A percentile compares a stretch with the other conserved stretches of the same genome.
phyloP scores from a whole-genome alignment of 2,797 vertebrate genomes.

The Hippocampus kuda region DNA sequence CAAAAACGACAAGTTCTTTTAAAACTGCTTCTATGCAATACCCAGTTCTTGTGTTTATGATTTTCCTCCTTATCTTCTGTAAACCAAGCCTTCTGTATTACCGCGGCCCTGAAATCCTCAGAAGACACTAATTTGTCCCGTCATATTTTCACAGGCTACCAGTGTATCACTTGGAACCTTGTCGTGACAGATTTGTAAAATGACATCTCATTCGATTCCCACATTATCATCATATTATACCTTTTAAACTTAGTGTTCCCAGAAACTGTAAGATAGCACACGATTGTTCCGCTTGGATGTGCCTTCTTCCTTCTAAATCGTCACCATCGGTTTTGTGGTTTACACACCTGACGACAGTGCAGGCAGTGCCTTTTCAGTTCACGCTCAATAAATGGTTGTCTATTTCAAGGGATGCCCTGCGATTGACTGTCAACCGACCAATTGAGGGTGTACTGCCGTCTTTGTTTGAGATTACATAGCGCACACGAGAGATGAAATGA shows the following conservation, averaged over 20 bases:
- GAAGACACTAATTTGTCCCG: background rate
- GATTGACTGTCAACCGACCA: background rate
- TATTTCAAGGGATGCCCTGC: background rate
- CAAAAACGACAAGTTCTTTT: background rate
- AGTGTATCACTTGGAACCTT: background rate
- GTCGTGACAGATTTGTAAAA: background rate
- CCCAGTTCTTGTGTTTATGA: background rate
- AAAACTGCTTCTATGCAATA: background rate
- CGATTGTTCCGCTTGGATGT: too few species aligned
- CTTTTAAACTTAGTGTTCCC: background rate
- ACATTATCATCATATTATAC: background rate
- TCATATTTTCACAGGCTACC: background rate
- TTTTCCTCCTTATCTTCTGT: background rate
- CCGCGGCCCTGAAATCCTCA: background rate
- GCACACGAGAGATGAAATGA: background rate
- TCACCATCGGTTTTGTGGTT: background rate
- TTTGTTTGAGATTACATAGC: background rate
- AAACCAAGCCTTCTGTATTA: background rate
- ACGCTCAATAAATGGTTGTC: background rate
- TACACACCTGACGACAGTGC: background rate
- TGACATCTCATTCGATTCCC: background rate
- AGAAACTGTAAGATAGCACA: too few species aligned
- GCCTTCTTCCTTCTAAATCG: background rate
- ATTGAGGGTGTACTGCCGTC: background rate
- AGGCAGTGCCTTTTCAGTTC: background rate